These are phyloP conservation scores for Lepidostoma basale DNA, from an alignment of 1,140 invertebrate species.

Conservation along the genomic window DNA sequence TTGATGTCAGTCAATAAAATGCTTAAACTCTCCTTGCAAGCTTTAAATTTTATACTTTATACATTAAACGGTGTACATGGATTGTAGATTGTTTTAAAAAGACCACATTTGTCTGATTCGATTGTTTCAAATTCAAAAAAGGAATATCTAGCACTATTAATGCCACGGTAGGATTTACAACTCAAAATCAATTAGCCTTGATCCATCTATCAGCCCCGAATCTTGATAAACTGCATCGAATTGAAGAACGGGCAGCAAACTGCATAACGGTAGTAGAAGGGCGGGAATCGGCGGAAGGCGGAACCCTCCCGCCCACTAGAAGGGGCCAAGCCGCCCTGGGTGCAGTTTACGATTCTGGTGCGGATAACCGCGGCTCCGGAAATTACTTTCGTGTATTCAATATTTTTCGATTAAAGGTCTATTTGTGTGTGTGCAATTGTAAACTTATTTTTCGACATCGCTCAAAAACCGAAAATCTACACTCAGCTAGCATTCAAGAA, in stretches of 20 bases:
- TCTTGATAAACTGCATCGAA: slow-evolving; percentile 15
- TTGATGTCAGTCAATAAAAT: no score
- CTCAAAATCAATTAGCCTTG: slow-evolving; percentile 8
- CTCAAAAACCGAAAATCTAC: slow-evolving; percentile 10
- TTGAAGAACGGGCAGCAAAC: not conserved
- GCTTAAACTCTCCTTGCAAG: no score
- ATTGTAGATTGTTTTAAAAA: no score
- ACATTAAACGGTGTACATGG: no score
- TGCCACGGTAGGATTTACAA: no score
- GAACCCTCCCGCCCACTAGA: slow-evolving; percentile 15
- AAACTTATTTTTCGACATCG: slow-evolving; percentile 8
- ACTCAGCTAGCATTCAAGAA: no score
- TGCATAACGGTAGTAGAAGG: slow-evolving; percentile 6
- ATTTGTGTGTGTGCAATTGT: slow-evolving; percentile 2
- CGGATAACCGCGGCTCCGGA: slow-evolving; percentile 26
- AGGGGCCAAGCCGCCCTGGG: slow-evolving; percentile 1
- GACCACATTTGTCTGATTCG: no score
- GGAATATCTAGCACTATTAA: not conserved
- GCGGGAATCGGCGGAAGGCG: not conserved
- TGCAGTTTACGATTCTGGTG: slow-evolving; percentile 24
- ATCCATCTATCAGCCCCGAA: not conserved
- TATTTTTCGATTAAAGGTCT: slow-evolving; percentile 26
- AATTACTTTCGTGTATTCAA: slow-evolving; percentile 34
- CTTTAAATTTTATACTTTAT: no score
- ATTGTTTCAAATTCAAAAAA: no score